Base-by-base conservation (phyloP, 2,113 vertebrate genomes). In the Aplodontia rufa region DNA sequence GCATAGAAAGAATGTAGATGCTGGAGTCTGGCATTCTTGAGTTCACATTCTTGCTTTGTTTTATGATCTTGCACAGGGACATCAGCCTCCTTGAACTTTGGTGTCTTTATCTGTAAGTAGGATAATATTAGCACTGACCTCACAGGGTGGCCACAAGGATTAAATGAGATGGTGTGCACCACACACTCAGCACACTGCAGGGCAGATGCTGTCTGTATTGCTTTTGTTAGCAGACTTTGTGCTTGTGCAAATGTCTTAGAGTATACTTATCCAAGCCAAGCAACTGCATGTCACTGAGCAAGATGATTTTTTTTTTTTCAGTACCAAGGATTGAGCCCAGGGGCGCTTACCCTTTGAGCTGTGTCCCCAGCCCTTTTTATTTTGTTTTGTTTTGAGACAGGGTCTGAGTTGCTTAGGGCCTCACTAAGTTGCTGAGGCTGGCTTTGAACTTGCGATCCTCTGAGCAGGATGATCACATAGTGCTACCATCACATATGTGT, bases 11-110 rank as follows among this genome's bases (percentile, higher is more conserved):
- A 90, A 80, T 8, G 6, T 20, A 55, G 12, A 24, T 20, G 9
- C 71, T 78, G 17, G 42, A 78, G 9, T 75, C 35, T 49, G 68
- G 55, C 26, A 35, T 53, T 76, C 26, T 72, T 37, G 26, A 9
- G 3, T 45, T 88, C 85, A 86, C 6, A 79, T 82, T 76, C 89
- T 53, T 40, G 40, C 42, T 86, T 24, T 90, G 55, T 45, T 68
- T 74, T 91, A 53, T 82, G 62, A 71, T 5, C 79, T 75, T 42
- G 32, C 22, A 11, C 3, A 13, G 83, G 55, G 19, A 74, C 26
- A 19, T 72, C 47, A 80, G 47, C 64, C 55, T 81, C 28, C 8
- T 9, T 20, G n/a, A 84, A 76, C 51, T 64, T 69, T 5, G 1
- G 45, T 78, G 42, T 90, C 49, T 72, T 60, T 40, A 3, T 76